These are phyloP conservation scores for Rotaria macrura DNA, from an alignment of 2,888 invertebrate genomes.

Conservation along the genomic window DNA sequence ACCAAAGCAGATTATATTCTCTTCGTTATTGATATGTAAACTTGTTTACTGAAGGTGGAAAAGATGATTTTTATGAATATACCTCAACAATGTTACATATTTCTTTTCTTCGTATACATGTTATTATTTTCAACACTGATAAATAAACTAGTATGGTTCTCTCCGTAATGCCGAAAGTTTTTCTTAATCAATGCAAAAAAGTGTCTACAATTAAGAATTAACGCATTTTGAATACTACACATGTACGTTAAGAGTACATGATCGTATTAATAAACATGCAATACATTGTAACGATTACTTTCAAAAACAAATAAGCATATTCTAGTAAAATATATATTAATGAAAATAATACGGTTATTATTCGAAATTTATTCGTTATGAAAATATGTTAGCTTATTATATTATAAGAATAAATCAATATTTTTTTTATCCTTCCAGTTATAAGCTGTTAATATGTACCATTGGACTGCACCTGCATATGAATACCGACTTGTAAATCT, in stretches of 20 bases:
- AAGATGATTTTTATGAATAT: too few relatives aligned
- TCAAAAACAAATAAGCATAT: not conserved
- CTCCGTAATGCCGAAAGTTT: too few relatives aligned
- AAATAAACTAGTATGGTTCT: too few relatives aligned
- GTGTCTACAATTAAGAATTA: too few relatives aligned
- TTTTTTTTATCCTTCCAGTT: not conserved
- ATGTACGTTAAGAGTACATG: not conserved
- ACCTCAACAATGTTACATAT: too few relatives aligned
- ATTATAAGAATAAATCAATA: not conserved
- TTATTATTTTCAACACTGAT: too few relatives aligned
- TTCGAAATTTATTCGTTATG: not conserved
- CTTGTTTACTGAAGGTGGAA: too few relatives aligned
- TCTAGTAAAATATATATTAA: not conserved
- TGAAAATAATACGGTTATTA: not conserved
- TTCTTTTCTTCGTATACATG: too few relatives aligned
- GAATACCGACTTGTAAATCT: not conserved
- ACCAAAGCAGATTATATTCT: too few relatives aligned
- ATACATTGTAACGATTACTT: not conserved
- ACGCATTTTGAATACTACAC: not conserved
- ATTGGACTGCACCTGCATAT: not conserved
- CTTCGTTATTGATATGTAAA: too few relatives aligned
- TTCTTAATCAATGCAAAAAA: too few relatives aligned
- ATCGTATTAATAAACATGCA: not conserved
- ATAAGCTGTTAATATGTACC: not conserved
- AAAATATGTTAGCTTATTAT: not conserved